Percentiles rank a stretch among this genome's conserved stretches.
Evolutionary conservation across 2,113 vertebrate species (phyloP).

Genomic region (Sceloporus undulatus): DNA sequence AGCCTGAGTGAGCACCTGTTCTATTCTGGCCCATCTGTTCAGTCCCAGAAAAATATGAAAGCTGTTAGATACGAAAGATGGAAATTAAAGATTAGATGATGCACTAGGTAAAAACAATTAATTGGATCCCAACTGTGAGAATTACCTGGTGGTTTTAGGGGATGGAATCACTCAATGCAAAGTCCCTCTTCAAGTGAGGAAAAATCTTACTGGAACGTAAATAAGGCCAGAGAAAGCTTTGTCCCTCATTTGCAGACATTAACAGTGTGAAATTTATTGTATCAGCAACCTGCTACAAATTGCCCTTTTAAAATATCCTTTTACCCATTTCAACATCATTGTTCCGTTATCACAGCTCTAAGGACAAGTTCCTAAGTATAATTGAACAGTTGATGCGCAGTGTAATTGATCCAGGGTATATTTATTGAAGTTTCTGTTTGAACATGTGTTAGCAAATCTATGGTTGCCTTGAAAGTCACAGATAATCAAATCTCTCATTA

Average conservation of each 20-base stretch:
- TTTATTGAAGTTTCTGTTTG: constrained; percentile 35
- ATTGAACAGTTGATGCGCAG: constrained; percentile 54
- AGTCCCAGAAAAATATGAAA: neutral
- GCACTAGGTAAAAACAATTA: neutral
- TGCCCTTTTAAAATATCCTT: constrained; percentile 56
- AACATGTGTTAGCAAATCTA: constrained; percentile 53
- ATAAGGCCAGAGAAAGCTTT: constrained; percentile 17
- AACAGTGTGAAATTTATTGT: constrained; percentile 37
- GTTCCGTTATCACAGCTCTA: constrained; percentile 56
- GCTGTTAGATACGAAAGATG: neutral
- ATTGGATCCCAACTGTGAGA: neutral
- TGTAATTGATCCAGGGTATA: constrained; percentile 43
- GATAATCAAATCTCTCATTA: constrained; percentile 43
- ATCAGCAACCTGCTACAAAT: constrained; percentile 47
- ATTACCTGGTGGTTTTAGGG: neutral
- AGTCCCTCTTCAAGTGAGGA: too few relatives aligned
- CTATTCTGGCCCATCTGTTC: too few relatives aligned
- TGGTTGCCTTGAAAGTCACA: constrained; percentile 36
- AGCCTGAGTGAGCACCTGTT: too few relatives aligned
- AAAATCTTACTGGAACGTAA: neutral
- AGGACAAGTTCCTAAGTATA: constrained; percentile 55
- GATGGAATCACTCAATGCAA: too few relatives aligned
- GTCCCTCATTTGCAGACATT: constrained; percentile 15
- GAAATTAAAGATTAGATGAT: neutral
- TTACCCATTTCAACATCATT: constrained; percentile 44